Percentiles rank a stretch among this genome's conserved stretches.
Evolutionary conservation across 2,888 invertebrate genomes (phyloP).

Genomic region (Melinaea menophilus): DNA sequence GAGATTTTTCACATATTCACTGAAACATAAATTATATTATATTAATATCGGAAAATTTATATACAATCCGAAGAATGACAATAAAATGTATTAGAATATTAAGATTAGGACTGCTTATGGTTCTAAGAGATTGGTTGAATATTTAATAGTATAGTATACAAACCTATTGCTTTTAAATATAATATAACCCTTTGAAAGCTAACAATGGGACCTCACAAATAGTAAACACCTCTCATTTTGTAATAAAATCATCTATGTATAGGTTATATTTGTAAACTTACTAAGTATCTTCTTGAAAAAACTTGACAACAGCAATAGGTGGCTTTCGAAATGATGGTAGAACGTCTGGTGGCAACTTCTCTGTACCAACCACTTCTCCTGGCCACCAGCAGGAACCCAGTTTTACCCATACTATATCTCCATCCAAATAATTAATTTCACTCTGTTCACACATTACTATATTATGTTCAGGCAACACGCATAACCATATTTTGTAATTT

Average conservation of each 20-base stretch:
- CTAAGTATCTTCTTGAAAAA: conserved; percentile 91
- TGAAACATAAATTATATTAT: conserved; percentile 64
- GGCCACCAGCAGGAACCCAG: conserved; percentile 92
- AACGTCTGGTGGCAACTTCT: conserved; percentile 82
- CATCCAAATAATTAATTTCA: conserved; percentile 81
- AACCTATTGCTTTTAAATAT: too few relatives aligned
- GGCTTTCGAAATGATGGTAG: conserved; percentile 81
- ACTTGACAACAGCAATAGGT: conserved; percentile 89
- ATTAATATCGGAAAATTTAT: background rate
- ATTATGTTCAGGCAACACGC: conserved; percentile 59
- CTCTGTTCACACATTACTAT: conserved; percentile 84
- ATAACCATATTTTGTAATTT: conserved; percentile 73
- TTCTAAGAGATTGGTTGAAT: too few relatives aligned
- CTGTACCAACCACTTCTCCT: conserved; percentile 83
- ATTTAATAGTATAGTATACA: too few relatives aligned
- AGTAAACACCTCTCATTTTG: background rate
- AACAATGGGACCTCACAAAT: background rate
- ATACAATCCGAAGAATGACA: background rate
- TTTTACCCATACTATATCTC: conserved; percentile 92
- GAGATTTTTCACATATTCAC: conserved; percentile 86
- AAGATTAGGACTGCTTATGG: too few relatives aligned
- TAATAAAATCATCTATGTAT: background rate
- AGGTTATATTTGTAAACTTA: conserved; percentile 71
- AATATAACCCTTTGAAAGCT: background rate
- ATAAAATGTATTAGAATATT: too few relatives aligned